Evolutionary conservation across 1,140 invertebrate genomes (phyloP), one percentile per base, ranked within the genome.

Genomic region (Bombus waltoni): DNA sequence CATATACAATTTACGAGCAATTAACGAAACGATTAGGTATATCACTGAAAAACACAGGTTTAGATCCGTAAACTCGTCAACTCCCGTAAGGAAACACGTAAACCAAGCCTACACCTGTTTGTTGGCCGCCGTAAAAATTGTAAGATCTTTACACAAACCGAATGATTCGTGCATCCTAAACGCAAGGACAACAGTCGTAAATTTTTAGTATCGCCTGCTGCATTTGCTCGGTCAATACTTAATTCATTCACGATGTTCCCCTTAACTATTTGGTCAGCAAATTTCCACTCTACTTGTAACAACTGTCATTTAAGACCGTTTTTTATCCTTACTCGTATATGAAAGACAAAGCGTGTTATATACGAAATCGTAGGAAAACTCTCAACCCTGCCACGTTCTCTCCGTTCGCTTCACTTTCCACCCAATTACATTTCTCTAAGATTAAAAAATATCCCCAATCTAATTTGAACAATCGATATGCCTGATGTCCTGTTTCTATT

Each of bases 151-250:
- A 72, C 40, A 57, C 75, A 79, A 72, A 72, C 68, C 53, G 76
- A 57, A 40, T n/a, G 76, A 79, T 84, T 84, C 70, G 75, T 84
- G 83, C 75, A 84, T 84, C 76, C 83, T 84, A 84, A 84, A 84
- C 83, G 83, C 40, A 79, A 71, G 71, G 83, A 42, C 72, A 84
- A 79, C 83, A 84, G 76, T 84, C 83, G 83, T 84, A 84, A 84
- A 84, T 59, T 79, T 84, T 62, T 72, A 72, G 66, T 84, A 84
- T 84, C 53, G 40, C 6, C 83, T 38, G 42, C 53, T 84, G 75
- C 75, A 84, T 72, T 84, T 79, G 40, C 66, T 79, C 82, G 62
- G 82, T 84, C 83, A 72, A 84, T 79, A 72, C n/a, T 72, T 79
- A 79, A 84, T 79, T 79, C 66, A 79, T 62, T 79, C 75, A 78